Base-by-base conservation (phyloP, 2,113 vertebrate genomes). In the Phalacrocorax aristotelis region DNA sequence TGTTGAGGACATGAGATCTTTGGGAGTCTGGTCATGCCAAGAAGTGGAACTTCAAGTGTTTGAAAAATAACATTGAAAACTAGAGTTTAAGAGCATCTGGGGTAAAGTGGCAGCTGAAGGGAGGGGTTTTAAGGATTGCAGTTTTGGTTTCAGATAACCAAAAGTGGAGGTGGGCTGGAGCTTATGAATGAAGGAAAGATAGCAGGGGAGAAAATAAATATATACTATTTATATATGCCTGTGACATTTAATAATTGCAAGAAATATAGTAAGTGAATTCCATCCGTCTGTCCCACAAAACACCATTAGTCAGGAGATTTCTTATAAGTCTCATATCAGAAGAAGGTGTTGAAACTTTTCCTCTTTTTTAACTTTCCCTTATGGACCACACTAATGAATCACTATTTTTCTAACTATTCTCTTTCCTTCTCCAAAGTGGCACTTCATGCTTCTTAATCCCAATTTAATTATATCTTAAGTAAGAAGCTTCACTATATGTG, bases 221-320 rank as follows among this genome's bases (percentile, higher is more conserved):
- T 48, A 13, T 64, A 17, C 75, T 92, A 94, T 87, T 92, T 96
- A 93, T 96, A 91, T 69, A 76, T 80, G 74, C 27, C 57, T 78
- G 58, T 96, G 90, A 83, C 71, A 90, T 95, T 96, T 95, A 96
- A 89, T 92, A 97, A 89, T 84, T 80, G 52, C 14, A 55, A 55
- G 83, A 93, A 85, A 85, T 87, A 64, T 4, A 87, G 83, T 75
- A 68, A 95, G 49, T 52, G 14, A 89, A 69, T 95, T 87, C 49
- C 29, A 94, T 83, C 93, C 95, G 93, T 92, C 91, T 97, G 96
- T 91, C 77, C 77, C 61, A 79, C 58, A 92, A 96, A 46, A 20
- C 26, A 75, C 19, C 29, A 61, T 64, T 79, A 94, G 36, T 88
- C 81, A 86, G 64, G 52, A 84, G 40, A 71, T 75, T 92, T 91